Base-by-base conservation (phyloP, 1,140 invertebrate genomes). In the Copidosoma floridanum region DNA sequence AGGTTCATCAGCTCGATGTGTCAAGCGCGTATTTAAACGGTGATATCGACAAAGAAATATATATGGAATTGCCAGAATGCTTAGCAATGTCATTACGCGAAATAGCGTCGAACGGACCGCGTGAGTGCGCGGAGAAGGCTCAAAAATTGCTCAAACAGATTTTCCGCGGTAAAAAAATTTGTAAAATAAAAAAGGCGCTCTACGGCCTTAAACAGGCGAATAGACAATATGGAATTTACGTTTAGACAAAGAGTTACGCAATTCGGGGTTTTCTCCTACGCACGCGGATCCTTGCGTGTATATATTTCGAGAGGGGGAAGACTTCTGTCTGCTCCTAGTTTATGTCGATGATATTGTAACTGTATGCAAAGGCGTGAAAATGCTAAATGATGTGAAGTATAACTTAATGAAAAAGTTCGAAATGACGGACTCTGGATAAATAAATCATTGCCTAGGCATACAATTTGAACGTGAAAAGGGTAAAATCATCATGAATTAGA, bases 371-470 rank as follows among this genome's bases (percentile, higher is more conserved):
- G 14, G n/a, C 2, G n/a, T 6, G 29, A 20, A 32, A 32, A 6
- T 32, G 7, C 29, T n/a, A 21, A 43, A 20, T 54, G 1, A 16
- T 27, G 1, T 21, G 8, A 38, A 4, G 27, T 3, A 12, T 10
- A 20, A 32, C 1, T 40, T 3, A 6, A 10, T 21, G 23, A 14
- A 54, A 7, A 18, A 21, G 10, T 68, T 64, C 32, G 56, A 62
- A 32, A 11, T 66, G 2, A 68, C 61, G 11, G 57, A 68, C 20
- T 23, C 65, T 0, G 59, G 59, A 12, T 18, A 55, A 4, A 46
- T 51, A 12, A 32, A 55, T 14, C 52, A 47, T 35, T 68, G 64
- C 23, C 41, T 68, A 10, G 59, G 62, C 23, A 59, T 67, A 2
- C 46, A 64, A 14, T 47, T 63, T 21, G 14, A 26, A 14, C 32